phyloP scores from a whole-genome alignment of 1,140 invertebrate species.

The Tigriopus japonicus region DNA sequence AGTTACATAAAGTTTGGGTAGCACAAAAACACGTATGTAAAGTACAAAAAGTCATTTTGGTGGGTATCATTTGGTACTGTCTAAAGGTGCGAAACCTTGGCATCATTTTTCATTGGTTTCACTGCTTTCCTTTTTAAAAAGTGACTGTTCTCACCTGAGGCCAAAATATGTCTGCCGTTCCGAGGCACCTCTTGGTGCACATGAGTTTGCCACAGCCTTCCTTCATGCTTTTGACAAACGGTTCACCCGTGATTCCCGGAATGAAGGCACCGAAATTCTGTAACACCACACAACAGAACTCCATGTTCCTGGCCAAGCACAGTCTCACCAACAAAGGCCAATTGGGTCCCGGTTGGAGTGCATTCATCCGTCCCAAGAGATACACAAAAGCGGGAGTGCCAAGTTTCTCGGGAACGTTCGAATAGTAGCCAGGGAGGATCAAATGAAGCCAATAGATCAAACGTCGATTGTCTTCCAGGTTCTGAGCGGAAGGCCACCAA shows the following conservation, averaged over 20 bases:
- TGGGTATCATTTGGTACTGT: too few species aligned
- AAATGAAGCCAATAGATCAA: neutral
- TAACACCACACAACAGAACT: neutral
- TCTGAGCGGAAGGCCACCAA: too few species aligned
- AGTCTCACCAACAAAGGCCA: slow-evolving; percentile 5
- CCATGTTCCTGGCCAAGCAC: slow-evolving; percentile 1
- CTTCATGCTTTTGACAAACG: neutral
- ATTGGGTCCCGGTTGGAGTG: neutral
- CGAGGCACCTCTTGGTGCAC: slow-evolving; percentile 1
- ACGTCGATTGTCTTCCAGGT: neutral
- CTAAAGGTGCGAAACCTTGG: too few species aligned
- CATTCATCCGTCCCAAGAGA: neutral
- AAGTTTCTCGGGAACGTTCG: neutral
- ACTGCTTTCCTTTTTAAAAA: too few species aligned
- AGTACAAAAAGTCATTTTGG: too few species aligned
- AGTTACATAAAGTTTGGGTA: too few species aligned
- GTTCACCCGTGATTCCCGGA: neutral
- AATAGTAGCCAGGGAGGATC: neutral
- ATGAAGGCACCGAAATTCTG: slow-evolving; percentile 3
- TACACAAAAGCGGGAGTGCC: neutral
- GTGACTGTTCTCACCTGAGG: neutral
- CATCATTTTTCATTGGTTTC: too few species aligned
- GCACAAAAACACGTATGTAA: too few species aligned
- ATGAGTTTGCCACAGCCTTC: neutral
- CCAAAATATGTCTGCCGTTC: neutral